Conservation (phyloP, 2,888 invertebrate species). For the Dynastes grantii region DNA sequence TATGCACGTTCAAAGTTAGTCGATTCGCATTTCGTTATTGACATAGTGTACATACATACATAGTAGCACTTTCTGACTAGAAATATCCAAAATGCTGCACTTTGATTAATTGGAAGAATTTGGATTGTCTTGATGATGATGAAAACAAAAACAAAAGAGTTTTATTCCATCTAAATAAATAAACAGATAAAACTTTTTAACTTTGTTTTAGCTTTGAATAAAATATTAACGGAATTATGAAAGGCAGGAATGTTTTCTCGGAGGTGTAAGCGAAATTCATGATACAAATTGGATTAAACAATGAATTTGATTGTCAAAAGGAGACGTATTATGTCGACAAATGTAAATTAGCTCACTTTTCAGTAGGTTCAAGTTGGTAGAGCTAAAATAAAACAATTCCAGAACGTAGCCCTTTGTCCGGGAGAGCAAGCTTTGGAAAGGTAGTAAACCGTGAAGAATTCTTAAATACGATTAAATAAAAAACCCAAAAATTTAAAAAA, state of each 20-base stretch:
- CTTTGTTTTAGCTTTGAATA: slow-evolving; percentile 16
- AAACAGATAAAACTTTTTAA: slow-evolving; percentile 2
- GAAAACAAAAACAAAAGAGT: background rate
- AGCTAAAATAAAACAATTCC: slow-evolving; percentile 29
- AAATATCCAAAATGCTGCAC: too few species aligned
- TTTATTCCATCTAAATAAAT: background rate
- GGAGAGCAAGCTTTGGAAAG: slow-evolving; percentile 46
- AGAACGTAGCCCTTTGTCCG: slow-evolving; percentile 46
- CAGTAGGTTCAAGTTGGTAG: background rate
- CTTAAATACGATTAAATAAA: slow-evolving; percentile 57
- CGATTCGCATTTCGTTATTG: too few species aligned
- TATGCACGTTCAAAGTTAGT: too few species aligned
- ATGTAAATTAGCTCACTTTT: slow-evolving; percentile 42
- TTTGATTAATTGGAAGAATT: too few species aligned
- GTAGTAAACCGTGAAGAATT: slow-evolving; percentile 51
- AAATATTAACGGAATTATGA: slow-evolving; percentile 8
- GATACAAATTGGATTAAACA: slow-evolving; percentile 34
- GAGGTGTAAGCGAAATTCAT: slow-evolving; percentile 28
- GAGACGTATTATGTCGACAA: slow-evolving; percentile 32
- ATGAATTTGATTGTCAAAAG: slow-evolving; percentile 44
- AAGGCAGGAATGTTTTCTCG: background rate
- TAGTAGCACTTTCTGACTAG: too few species aligned
- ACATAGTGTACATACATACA: too few species aligned
- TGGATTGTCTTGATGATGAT: too few species aligned
- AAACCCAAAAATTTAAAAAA: slow-evolving; percentile 56